Conservation (phyloP, 2,888 invertebrate species). For the Panopea generosa region DNA sequence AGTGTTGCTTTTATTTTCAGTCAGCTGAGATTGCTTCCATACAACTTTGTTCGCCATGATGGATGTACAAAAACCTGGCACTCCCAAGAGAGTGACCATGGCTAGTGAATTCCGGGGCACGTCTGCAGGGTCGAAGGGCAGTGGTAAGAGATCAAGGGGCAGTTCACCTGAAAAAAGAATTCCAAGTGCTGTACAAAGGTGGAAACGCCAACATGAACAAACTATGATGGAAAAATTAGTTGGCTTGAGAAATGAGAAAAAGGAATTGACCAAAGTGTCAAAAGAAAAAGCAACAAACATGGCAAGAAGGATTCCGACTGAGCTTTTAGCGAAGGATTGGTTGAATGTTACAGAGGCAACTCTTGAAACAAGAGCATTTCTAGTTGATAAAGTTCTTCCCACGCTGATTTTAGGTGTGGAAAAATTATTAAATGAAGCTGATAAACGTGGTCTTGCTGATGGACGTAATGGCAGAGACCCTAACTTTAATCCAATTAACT, state of each 20-base stretch:
- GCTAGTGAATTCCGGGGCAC: constrained; percentile 30
- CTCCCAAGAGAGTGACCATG: constrained; percentile 66
- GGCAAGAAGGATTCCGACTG: constrained; percentile 83
- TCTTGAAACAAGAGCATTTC: constrained; percentile 81
- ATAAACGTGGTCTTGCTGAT: constrained; percentile 79
- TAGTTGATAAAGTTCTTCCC: constrained; percentile 84
- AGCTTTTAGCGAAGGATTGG: constrained; percentile 84
- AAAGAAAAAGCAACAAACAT: constrained; percentile 79
- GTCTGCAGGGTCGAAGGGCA: constrained; percentile 51
- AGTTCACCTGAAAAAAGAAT: constrained; percentile 67
- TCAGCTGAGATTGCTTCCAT: no score
- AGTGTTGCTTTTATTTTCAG: no score
- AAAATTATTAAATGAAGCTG: constrained; percentile 83
- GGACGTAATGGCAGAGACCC: constrained; percentile 74
- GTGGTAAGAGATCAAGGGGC: constrained; percentile 40
- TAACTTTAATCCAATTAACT: constrained; percentile 85
- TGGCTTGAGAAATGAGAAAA: constrained; percentile 78
- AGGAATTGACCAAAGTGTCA: constrained; percentile 73
- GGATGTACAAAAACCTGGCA: constrained; percentile 53
- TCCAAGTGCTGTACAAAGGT: constrained; percentile 78
- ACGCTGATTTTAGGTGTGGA: constrained; percentile 84
- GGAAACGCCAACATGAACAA: constrained; percentile 82
- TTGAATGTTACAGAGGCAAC: constrained; percentile 80
- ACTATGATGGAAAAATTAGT: constrained; percentile 82
- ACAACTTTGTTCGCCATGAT: constrained; percentile 45